Percentiles rank a stretch among this genome's conserved stretches.
phyloP scores from a whole-genome alignment of 2,113 vertebrate genomes.

The Hippocampus zosterae region DNA sequence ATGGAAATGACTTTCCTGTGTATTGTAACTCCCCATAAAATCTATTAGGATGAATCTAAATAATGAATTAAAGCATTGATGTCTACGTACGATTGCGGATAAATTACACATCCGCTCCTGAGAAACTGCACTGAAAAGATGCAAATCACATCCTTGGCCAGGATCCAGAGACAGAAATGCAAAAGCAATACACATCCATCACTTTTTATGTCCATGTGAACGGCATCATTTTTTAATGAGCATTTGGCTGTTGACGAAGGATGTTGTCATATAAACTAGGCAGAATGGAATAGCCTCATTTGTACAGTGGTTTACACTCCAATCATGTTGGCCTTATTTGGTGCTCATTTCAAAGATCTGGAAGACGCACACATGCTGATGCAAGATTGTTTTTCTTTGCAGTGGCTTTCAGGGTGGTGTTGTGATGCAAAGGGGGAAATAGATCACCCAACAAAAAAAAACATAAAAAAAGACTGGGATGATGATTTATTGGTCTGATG shows the following conservation, averaged over 20 bases:
- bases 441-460: not conserved
- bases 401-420: conserved; percentile 6
- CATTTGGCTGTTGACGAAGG: conserved; percentile 41
- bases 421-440: not conserved
- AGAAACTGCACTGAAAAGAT: conserved; percentile 50
- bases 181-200: conserved; percentile 30
- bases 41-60: too few relatives aligned
- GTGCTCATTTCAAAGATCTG: conserved; percentile 15
- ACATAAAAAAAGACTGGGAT: not conserved
- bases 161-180: conserved; percentile 10
- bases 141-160: conserved; percentile 48
- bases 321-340: conserved; percentile 32
- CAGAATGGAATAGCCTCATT: conserved; percentile 36
- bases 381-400: not conserved
- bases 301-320: conserved; percentile 48
- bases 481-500: not conserved
- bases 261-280: conserved; percentile 29
- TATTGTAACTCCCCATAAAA: too few relatives aligned
- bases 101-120: conserved; percentile 11
- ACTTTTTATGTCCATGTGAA: conserved; percentile 55
- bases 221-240: conserved; percentile 48
- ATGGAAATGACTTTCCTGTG: too few relatives aligned
- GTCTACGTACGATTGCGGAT: too few relatives aligned
- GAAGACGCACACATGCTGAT: conserved; percentile 17
- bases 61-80: too few relatives aligned